A percentile compares a stretch with the other conserved stretches of the same genome.
Conservation (phyloP, 2,113 vertebrate genomes). For the Pao palembangensis region DNA sequence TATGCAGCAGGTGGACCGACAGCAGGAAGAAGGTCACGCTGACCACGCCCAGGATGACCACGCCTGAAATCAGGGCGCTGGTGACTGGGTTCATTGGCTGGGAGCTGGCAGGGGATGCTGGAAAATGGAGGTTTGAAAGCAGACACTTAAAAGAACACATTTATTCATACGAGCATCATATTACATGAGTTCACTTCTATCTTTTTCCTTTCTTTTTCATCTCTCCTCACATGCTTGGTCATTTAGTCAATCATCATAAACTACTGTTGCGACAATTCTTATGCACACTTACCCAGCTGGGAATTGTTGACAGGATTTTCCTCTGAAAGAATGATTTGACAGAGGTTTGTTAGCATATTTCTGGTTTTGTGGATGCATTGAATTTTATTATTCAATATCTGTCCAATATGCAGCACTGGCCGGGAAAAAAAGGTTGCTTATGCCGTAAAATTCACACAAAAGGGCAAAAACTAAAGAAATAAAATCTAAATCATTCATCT, state of each 20-base stretch:
- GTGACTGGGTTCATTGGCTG: constrained; percentile 81
- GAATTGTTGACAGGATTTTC: constrained; percentile 91
- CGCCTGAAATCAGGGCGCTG: constrained; percentile 84
- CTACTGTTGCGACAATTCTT: background rate
- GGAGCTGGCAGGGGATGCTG: constrained; percentile 59
- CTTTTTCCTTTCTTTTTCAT: background rate
- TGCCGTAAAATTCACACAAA: no score
- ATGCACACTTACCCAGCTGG: constrained; percentile 84
- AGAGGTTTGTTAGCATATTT: constrained; percentile 5
- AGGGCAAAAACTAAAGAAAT: no score
- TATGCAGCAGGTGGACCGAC: constrained; percentile 80
- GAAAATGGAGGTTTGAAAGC: constrained; percentile 13
- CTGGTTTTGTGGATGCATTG: background rate
- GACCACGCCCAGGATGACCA: constrained; percentile 81
- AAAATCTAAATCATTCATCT: no score
- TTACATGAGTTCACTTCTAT: background rate
- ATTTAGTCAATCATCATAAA: constrained; percentile 12
- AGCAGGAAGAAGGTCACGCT: constrained; percentile 81
- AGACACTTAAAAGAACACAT: constrained; percentile 14
- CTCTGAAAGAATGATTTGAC: constrained; percentile 74
- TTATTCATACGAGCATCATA: constrained; percentile 5
- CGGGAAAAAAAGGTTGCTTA: no score
- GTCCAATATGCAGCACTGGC: no score
- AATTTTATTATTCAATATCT: no score
- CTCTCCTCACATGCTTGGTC: background rate